These are phyloP conservation scores for Polymixis flavicincta DNA, from an alignment of 2,888 invertebrate species.

Conservation along the genomic window DNA sequence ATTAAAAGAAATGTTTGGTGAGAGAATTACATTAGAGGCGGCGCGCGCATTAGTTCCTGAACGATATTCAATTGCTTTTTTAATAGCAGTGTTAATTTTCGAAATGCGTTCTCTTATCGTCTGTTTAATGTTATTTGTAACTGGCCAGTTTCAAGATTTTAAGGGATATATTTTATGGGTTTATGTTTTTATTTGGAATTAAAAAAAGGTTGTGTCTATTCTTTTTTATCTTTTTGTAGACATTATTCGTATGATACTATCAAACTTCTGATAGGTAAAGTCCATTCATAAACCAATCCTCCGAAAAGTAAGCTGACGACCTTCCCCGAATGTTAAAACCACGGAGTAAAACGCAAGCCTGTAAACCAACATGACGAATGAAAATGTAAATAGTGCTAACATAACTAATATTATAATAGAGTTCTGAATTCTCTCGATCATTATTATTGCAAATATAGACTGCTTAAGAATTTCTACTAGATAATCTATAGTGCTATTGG, in stretches of 20 bases:
- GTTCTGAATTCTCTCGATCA: constrained; percentile 17
- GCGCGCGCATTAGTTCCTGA: constrained; percentile 60
- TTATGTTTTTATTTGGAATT: constrained; percentile 30
- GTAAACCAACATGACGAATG: constrained; percentile 24
- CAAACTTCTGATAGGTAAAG: not conserved
- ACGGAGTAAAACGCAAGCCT: not conserved
- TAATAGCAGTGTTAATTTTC: constrained; percentile 66
- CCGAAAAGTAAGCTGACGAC: constrained; percentile 3
- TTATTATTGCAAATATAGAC: constrained; percentile 53
- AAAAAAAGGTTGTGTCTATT: constrained; percentile 5
- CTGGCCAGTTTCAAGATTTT: constrained; percentile 45
- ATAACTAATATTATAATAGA: constrained; percentile 28
- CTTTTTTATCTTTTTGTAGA: constrained; percentile 15
- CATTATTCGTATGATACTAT: not conserved
- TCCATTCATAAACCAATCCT: constrained; percentile 13
- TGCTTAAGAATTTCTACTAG: constrained; percentile 50
- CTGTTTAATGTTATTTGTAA: constrained; percentile 60
- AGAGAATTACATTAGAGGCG: constrained; percentile 67
- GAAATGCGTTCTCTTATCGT: constrained; percentile 51
- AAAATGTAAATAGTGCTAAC: constrained; percentile 33
- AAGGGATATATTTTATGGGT: constrained; percentile 28
- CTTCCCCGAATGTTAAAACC: not conserved
- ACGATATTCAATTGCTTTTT: constrained; percentile 66
- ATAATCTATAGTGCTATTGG: constrained; percentile 43
- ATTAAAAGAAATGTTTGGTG: constrained; percentile 71